Conservation (phyloP, 2,797 vertebrate species). For the Nyctalus aviator region DNA sequence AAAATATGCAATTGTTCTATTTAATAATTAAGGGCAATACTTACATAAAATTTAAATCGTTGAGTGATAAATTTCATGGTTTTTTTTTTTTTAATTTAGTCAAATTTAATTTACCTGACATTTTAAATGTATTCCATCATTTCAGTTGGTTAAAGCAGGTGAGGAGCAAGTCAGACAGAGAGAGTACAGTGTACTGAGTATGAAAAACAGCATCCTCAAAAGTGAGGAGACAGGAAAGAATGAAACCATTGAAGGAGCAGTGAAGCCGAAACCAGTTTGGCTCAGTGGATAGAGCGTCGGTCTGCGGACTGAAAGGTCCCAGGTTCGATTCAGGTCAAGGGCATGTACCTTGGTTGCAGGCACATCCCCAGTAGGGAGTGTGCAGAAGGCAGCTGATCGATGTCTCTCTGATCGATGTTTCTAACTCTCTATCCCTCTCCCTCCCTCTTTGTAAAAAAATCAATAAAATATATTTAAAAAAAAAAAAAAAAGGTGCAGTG, state of each 20-base stretch:
- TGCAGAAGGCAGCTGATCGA: no score
- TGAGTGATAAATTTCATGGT: neutral
- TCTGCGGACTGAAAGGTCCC: no score
- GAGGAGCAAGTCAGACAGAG: neutral
- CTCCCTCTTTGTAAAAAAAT: no score
- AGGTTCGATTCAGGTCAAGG: no score
- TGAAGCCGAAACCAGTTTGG: neutral
- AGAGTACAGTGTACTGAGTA: rapidly evolving
- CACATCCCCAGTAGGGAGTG: no score
- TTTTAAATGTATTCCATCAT: neutral
- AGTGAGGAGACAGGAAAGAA: neutral
- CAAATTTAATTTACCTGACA: neutral
- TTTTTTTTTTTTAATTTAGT: neutral
- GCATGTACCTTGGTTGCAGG: no score
- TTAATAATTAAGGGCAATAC: constrained; percentile 3
- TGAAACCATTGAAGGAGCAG: neutral
- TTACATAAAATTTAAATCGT: neutral
- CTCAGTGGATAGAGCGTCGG: no score
- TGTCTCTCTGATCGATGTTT: no score
- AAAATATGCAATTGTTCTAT: neutral
- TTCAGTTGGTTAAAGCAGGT: neutral
- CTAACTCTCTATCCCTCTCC: no score
- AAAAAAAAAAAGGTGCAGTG: no score
- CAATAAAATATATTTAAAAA: no score
- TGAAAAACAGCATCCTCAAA: neutral